These are phyloP conservation scores for Clamator glandarius DNA, from an alignment of 2,797 vertebrate species.

Conservation along the genomic window DNA sequence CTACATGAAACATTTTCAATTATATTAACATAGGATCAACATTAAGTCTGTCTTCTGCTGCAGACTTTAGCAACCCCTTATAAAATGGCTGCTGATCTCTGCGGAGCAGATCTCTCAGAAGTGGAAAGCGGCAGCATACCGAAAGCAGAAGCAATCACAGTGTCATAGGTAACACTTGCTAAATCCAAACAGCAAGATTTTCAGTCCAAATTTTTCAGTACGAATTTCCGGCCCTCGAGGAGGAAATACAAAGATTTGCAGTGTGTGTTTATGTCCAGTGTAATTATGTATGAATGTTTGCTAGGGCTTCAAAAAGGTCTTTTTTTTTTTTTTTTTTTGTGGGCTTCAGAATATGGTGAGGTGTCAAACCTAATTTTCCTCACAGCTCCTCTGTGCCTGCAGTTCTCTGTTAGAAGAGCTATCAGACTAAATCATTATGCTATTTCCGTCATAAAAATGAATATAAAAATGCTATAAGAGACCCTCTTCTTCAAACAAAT, in stretches of 20 bases:
- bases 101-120: neutral
- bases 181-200: neutral
- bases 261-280: neutral
- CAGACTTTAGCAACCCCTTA: neutral
- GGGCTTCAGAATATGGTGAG: neutral
- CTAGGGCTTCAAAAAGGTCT: neutral
- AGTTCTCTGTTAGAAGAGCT: neutral
- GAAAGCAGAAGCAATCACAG: neutral
- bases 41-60: neutral
- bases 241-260: neutral
- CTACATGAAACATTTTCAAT: neutral
- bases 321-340: neutral
- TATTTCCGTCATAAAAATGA: neutral
- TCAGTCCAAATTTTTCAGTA: neutral
- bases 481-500: neutral
- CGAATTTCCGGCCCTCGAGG: neutral
- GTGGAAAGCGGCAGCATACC: neutral
- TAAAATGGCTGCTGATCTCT: neutral
- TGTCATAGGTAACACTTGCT: fast-evolving
- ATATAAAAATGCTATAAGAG: neutral
- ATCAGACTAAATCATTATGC: neutral
- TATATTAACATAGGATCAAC: neutral
- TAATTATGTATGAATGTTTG: neutral
- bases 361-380: neutral
- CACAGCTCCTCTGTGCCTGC: neutral